A percentile compares a stretch with the other conserved stretches of the same genome.
phyloP scores from a whole-genome alignment of 2,113 vertebrate species.

The Sialia sialis region DNA sequence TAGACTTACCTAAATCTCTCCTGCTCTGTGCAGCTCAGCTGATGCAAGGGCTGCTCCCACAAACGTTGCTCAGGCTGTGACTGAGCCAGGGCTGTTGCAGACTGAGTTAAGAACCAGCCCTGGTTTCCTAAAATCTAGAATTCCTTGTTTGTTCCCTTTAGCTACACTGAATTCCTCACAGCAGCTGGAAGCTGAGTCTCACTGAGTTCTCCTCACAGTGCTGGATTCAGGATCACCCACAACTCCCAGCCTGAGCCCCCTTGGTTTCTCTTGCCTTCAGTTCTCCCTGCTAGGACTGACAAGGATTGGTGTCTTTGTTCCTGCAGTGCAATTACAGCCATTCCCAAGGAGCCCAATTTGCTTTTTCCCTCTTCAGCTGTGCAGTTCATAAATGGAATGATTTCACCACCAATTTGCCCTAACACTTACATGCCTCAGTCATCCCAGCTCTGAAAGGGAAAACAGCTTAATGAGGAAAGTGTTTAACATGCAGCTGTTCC shows the following conservation, averaged over 20 bases:
- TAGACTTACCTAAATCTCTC: background rate
- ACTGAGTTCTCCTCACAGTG: background rate
- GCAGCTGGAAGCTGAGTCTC: background rate
- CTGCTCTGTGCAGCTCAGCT: background rate
- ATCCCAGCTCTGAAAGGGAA: background rate
- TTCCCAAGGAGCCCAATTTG: background rate
- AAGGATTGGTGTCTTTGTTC: background rate
- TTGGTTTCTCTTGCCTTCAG: background rate
- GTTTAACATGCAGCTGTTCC: background rate
- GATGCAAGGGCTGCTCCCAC: background rate
- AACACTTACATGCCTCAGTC: background rate
- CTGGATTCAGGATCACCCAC: background rate
- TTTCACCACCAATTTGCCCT: background rate
- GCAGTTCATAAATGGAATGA: background rate
- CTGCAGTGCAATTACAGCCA: background rate
- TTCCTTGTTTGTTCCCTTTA: background rate
- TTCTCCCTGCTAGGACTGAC: background rate
- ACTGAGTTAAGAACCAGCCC: background rate
- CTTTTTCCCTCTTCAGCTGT: background rate
- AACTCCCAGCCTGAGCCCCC: accelerated
- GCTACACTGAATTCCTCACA: accelerated
- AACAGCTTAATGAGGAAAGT: background rate
- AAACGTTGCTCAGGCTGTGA: background rate
- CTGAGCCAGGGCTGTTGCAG: background rate
- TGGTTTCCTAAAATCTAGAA: accelerated